Base-by-base conservation (phyloP, 2,113 vertebrate species). In the Chrysochloris asiatica region DNA sequence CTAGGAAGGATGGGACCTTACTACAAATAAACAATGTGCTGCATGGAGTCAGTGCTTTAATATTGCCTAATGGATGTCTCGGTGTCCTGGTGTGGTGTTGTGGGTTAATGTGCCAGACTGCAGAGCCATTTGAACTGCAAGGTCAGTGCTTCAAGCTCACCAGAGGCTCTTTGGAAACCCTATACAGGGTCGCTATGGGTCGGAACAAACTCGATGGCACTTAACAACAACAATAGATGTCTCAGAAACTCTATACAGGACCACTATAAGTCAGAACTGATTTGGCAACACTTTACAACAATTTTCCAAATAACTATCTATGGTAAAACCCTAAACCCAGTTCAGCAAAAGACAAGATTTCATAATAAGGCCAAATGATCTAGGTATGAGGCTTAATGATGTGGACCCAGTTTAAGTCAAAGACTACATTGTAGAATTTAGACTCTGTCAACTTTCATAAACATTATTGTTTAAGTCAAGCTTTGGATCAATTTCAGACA, bases 401-500 rank as follows among this genome's bases (percentile, higher is more conserved):
- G 36, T n/a, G n/a, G n/a, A 6, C 69, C 16, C n/a, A n/a, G 33
- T 36, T 56, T 83, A 85, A 75, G 85, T 89, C 75, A 65, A 28
- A 80, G 24, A 71, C n/a, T 61, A 77, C 79, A 79, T 17, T 61
- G 9, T 52, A 83, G 41, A 94, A 91, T 81, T 89, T 69, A 87
- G 79, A 67, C 45, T 56, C 63, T 24, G 12, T 26, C 65, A 52
- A 54, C 67, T 92, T 21, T 75, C 41, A 76, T 24, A 65, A 63
- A 88, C 30, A 75, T 83, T 28, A 73, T 69, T 69, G 82, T 76
- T 87, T 83, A 91, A 73, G 36, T 88, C 22, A 61, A 82, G 24
- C 43, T 72, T 89, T 59, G 67, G 50, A 52, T 61, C 85, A 24
- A 9, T 93, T 89, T 77, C 72, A 4, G 33, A 56, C 19, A 56